Conservation (phyloP, 1,140 invertebrate species). For the Camponotus pennsylvanicus region DNA sequence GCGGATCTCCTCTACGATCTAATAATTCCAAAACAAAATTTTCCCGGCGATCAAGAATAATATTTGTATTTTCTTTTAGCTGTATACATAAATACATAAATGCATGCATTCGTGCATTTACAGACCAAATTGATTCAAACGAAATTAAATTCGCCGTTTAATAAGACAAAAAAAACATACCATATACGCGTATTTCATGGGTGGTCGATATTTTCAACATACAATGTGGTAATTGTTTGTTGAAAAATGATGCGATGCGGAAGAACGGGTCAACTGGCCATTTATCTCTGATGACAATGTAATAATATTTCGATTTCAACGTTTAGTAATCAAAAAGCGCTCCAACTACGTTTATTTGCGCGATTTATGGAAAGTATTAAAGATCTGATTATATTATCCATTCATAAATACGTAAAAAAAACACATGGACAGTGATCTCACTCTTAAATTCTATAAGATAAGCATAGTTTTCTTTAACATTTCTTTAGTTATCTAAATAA, state of each 20-base stretch:
- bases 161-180: background rate
- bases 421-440: background rate
- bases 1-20: background rate
- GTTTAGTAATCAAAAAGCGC: constrained; percentile 31
- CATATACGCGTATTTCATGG: no score
- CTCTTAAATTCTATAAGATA: background rate
- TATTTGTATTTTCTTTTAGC: constrained; percentile 13
- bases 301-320: constrained; percentile 10
- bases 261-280: background rate
- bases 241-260: constrained; percentile 14
- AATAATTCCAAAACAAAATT: background rate
- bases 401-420: background rate
- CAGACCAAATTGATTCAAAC: constrained; percentile 16
- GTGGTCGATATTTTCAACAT: constrained; percentile 10
- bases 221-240: constrained; percentile 32
- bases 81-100: background rate
- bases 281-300: background rate
- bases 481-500: background rate
- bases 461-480: background rate
- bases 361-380: background rate
- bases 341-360: constrained; percentile 13
- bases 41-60: background rate
- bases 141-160: constrained; percentile 8
- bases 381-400: background rate
- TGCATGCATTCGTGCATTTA: background rate